Conservation (phyloP, 2,113 vertebrate species). For the Nycticryphes semicollaris region DNA sequence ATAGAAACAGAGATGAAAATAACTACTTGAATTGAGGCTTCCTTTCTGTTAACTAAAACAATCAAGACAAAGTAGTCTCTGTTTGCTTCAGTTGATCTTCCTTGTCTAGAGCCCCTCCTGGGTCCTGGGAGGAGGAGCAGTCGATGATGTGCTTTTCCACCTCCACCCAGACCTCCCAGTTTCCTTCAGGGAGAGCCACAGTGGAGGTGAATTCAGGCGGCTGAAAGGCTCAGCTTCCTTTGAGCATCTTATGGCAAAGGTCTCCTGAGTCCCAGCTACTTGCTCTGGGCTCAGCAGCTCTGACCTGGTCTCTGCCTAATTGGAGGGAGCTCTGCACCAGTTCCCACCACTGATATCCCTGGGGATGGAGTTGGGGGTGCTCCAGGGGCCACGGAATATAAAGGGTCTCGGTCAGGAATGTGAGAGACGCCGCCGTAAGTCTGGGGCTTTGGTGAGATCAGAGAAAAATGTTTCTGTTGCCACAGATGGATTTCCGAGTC, state of each 20-base stretch:
- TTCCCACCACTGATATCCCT: not conserved
- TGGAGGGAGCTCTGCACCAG: not conserved
- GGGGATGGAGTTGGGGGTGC: not conserved
- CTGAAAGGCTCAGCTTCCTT: not conserved
- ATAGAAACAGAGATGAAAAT: not conserved
- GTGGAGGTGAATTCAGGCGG: not conserved
- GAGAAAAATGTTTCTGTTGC: not conserved
- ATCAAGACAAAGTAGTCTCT: not conserved
- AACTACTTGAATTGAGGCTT: not conserved
- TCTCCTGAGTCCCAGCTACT: not conserved
- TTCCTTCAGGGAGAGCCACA: not conserved
- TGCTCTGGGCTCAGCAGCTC: not conserved
- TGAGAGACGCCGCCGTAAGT: rapidly evolving
- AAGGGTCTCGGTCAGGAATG: not conserved
- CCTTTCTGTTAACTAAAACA: not conserved
- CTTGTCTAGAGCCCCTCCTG: not conserved
- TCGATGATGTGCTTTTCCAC: not conserved
- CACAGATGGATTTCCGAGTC: not conserved
- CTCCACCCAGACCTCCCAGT: not conserved
- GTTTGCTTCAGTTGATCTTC: not conserved
- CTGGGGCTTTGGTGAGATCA: not conserved
- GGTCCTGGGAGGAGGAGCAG: not conserved
- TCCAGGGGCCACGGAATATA: not conserved
- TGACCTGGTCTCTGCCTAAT: too few species aligned
- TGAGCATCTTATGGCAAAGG: not conserved